Evolutionary conservation across 1,140 invertebrate genomes (phyloP).

Genomic region (Drosophila eugracilis): DNA sequence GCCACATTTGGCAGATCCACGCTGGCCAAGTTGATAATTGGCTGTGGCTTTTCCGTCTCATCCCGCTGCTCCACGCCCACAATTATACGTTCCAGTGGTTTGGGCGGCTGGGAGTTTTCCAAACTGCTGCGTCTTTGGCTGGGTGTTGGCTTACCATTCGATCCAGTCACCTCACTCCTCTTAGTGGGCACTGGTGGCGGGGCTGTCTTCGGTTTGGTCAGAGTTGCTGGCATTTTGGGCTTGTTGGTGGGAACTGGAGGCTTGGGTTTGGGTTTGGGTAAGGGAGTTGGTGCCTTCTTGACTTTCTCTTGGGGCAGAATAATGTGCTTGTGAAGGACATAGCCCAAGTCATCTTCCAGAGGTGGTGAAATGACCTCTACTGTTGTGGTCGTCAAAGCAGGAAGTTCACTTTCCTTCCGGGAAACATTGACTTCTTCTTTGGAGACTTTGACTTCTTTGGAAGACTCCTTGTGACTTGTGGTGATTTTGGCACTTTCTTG

Average conservation of each 20-base stretch:
- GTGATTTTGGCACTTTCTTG: constrained; percentile 8
- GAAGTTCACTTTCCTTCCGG: not conserved
- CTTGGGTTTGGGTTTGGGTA: constrained; percentile 38
- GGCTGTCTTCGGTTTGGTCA: constrained; percentile 59
- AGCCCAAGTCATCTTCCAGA: constrained; percentile 66
- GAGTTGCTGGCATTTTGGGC: constrained; percentile 41
- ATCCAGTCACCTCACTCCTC: constrained; percentile 37
- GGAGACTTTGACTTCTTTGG: constrained; percentile 16
- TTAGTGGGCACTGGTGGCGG: constrained; percentile 76
- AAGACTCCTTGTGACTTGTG: constrained; percentile 17
- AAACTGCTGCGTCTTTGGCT: constrained; percentile 68
- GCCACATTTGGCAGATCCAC: constrained; percentile 70
- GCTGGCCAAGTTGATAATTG: constrained; percentile 75
- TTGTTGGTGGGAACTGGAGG: constrained; percentile 66
- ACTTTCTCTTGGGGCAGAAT: constrained; percentile 42
- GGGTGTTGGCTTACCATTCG: constrained; percentile 54
- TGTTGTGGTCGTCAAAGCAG: not conserved
- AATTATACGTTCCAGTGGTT: constrained; percentile 77
- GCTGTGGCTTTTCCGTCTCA: constrained; percentile 6
- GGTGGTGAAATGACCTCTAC: not conserved
- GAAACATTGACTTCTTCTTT: constrained; percentile 9
- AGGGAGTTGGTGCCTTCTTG: constrained; percentile 1
- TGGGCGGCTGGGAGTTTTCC: constrained; percentile 42
- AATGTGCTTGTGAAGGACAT: constrained; percentile 78
- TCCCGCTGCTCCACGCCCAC: constrained; percentile 63